phyloP scores from a whole-genome alignment of 1,140 invertebrate genomes.

The Drosophila rhopaloa region DNA sequence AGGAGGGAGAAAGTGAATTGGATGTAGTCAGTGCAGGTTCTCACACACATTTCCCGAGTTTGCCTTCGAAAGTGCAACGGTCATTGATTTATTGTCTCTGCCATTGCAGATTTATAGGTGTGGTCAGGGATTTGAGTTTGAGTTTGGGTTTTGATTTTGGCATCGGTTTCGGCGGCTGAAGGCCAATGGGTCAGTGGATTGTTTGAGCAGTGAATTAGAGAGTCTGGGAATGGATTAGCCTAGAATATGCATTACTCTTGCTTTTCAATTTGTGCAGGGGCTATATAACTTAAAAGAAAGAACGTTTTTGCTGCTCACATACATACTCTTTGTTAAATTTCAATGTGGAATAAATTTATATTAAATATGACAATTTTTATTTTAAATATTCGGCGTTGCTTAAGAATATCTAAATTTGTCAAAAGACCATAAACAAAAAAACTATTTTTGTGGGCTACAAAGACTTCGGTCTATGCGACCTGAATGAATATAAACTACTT shows the following conservation, averaged over 20 bases:
- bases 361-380: no score
- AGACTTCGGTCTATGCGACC: no score
- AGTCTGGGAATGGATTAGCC: neutral
- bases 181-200: conserved; percentile 32
- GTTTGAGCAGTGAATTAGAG: conserved; percentile 6
- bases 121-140: conserved; percentile 23
- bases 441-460: no score
- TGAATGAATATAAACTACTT: no score
- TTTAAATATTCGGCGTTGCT: no score
- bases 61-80: conserved; percentile 51
- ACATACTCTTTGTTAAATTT: no score
- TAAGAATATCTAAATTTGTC: no score
- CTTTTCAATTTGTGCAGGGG: neutral
- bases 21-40: conserved; percentile 1
- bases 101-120: conserved; percentile 62
- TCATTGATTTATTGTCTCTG: conserved; percentile 71
- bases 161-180: conserved; percentile 19
- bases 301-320: no score
- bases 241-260: neutral
- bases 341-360: no score
- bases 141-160: conserved; percentile 17
- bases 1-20: conserved; percentile 21
- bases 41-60: conserved; percentile 28
- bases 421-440: no score
- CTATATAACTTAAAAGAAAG: neutral